Percentiles rank a stretch among this genome's conserved stretches.
These are phyloP conservation scores for Sabellastarte sp. DNA, from an alignment of 2,888 invertebrate genomes.

Conservation along the genomic window DNA sequence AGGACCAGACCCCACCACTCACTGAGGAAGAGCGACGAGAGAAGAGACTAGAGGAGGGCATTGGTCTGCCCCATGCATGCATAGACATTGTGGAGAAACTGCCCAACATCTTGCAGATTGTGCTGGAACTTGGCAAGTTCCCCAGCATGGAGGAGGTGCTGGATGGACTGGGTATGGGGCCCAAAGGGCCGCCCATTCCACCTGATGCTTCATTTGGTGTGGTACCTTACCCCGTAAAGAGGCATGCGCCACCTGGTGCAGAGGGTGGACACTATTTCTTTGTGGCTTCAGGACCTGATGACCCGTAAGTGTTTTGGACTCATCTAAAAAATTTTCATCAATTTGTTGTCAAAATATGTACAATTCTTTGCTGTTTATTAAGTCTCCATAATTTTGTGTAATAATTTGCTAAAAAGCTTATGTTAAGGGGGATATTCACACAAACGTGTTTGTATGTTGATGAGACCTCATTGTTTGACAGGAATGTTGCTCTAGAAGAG, in stretches of 20 bases:
- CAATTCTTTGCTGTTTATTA: no score
- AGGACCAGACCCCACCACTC: constrained; percentile 1
- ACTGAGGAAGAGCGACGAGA: constrained; percentile 38
- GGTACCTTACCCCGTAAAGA: constrained; percentile 57
- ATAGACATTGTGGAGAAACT: no score
- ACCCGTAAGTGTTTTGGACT: constrained; percentile 59
- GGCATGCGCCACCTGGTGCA: constrained; percentile 50
- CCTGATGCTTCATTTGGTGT: constrained; percentile 57
- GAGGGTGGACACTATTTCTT: constrained; percentile 57
- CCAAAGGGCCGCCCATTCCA: constrained; percentile 57
- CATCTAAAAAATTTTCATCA: no score
- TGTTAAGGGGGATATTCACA: no score
- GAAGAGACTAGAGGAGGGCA: constrained; percentile 38
- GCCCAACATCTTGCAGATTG: no score
- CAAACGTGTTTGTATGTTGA: no score
- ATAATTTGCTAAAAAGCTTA: no score
- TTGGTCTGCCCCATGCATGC: constrained; percentile 53
- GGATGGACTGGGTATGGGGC: constrained; percentile 59
- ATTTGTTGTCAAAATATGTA: no score
- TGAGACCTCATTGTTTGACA: no score
- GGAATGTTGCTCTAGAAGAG: constrained; percentile 23
- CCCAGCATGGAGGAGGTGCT: constrained; percentile 50
- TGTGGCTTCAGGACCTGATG: constrained; percentile 55
- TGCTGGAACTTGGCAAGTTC: constrained; percentile 25
- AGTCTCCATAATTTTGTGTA: no score